Conservation (phyloP, 2,113 vertebrate species). For the Tenebrosternarchus preto region DNA sequence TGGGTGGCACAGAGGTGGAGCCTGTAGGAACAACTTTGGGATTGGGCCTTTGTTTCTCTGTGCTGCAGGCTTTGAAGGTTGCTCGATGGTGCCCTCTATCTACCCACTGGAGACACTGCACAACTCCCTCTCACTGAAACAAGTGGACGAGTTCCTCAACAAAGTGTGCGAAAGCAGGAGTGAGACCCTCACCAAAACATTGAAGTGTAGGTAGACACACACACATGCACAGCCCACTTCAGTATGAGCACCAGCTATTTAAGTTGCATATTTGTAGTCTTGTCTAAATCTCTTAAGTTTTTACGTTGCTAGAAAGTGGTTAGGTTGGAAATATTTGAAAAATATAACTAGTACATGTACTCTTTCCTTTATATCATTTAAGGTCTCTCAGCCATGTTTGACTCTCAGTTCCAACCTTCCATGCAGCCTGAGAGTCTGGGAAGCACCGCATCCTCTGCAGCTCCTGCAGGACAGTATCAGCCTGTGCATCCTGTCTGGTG, state of each 20-base stretch:
- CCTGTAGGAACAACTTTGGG: slow-evolving; percentile 11
- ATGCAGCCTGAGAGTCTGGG: slow-evolving; percentile 79
- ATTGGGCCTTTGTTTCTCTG: slow-evolving; percentile 56
- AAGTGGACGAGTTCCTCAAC: slow-evolving; percentile 92
- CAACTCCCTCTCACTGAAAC: slow-evolving; percentile 93
- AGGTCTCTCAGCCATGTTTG: slow-evolving; percentile 80
- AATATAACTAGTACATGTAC: not conserved
- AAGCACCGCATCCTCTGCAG: slow-evolving; percentile 76
- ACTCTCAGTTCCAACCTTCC: slow-evolving; percentile 82
- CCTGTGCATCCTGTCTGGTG: slow-evolving; percentile 83
- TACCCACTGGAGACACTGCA: slow-evolving; percentile 97
- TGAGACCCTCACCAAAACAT: slow-evolving; percentile 77
- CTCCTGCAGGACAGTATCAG: slow-evolving; percentile 62
- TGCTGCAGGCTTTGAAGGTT: slow-evolving; percentile 93
- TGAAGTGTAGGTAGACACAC: slow-evolving; percentile 75
- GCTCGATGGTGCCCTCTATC: slow-evolving; percentile 97
- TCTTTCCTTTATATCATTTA: slow-evolving; percentile 46
- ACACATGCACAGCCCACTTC: not conserved
- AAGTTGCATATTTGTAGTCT: too few relatives aligned
- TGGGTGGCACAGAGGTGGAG: too few relatives aligned
- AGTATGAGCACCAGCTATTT: not conserved
- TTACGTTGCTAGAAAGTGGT: not conserved
- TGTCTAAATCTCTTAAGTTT: too few relatives aligned
- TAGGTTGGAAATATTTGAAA: not conserved
- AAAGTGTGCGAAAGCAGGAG: slow-evolving; percentile 82